Conservation (phyloP, 2,888 invertebrate genomes). For the Rhodophaea formosa region DNA sequence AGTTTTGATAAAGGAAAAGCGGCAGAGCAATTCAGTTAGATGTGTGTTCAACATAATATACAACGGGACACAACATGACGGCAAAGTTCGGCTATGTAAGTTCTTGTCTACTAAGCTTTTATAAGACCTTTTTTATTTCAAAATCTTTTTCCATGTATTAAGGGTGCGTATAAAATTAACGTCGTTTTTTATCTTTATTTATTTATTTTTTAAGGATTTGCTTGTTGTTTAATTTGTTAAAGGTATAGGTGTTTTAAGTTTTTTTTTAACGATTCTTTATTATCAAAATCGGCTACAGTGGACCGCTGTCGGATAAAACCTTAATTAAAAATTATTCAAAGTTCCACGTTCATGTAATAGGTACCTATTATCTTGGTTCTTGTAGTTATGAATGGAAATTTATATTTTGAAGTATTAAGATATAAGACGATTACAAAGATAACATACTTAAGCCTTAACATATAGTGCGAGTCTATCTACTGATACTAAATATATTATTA, state of each 20-base stretch:
- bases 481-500: neutral
- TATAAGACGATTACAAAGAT: constrained; percentile 24
- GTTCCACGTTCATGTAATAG: neutral
- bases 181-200: no score
- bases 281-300: neutral
- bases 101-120: constrained; percentile 28
- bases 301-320: neutral
- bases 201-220: no score
- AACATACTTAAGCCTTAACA: constrained; percentile 13
- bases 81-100: constrained; percentile 82
- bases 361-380: constrained; percentile 1
- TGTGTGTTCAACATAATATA: constrained; percentile 79
- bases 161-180: neutral
- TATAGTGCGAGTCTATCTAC: constrained; percentile 7
- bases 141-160: no score
- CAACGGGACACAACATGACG: constrained; percentile 82
- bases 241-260: constrained; percentile 17
- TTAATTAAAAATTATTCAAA: neutral
- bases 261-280: neutral
- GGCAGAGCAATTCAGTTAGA: constrained; percentile 77
- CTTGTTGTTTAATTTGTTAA: no score
- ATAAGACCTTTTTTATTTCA: constrained; percentile 22
- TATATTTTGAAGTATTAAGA: constrained; percentile 24
- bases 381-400: constrained; percentile 38
- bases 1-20: constrained; percentile 71